Conservation (phyloP, 1,140 invertebrate genomes). For the Delia radicum region DNA sequence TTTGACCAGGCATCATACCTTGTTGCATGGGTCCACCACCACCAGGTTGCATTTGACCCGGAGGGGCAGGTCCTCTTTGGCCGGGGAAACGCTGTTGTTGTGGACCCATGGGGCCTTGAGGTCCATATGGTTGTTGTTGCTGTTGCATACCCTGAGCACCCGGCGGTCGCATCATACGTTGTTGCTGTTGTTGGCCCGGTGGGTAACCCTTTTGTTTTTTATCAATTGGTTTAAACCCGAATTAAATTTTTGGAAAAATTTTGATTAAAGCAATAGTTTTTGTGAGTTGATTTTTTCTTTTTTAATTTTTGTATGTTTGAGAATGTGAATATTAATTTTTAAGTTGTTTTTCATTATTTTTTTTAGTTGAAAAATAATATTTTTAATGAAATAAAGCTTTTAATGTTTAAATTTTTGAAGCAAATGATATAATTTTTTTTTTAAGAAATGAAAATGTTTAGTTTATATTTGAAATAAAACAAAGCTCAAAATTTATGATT, state of each 20-base stretch:
- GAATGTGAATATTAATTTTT: neutral
- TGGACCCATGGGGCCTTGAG: slow-evolving; percentile 34
- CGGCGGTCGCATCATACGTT: slow-evolving; percentile 53
- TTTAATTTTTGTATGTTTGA: neutral
- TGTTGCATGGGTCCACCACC: slow-evolving; percentile 33
- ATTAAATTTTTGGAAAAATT: slow-evolving; percentile 26
- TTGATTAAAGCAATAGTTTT: slow-evolving; percentile 24
- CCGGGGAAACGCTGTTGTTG: slow-evolving; percentile 33
- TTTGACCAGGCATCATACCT: slow-evolving; percentile 40
- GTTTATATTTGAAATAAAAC: neutral
- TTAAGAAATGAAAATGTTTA: slow-evolving; percentile 3
- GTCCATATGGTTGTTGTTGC: slow-evolving; percentile 43
- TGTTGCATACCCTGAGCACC: slow-evolving; percentile 48
- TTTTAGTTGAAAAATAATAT: neutral
- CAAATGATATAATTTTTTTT: neutral
- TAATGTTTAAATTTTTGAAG: neutral
- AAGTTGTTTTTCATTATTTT: neutral
- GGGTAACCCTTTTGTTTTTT: slow-evolving; percentile 47
- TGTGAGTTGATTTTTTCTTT: neutral
- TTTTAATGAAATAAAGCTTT: neutral
- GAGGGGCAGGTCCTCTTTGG: slow-evolving; percentile 41
- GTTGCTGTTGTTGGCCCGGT: slow-evolving; percentile 41
- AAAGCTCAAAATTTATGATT: neutral
- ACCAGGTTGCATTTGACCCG: slow-evolving; percentile 26
- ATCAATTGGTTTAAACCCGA: slow-evolving; percentile 27